A percentile compares a stretch with the other conserved stretches of the same genome.
Evolutionary conservation across 2,888 invertebrate genomes (phyloP).

Genomic region (Ceraclea dissimilis): DNA sequence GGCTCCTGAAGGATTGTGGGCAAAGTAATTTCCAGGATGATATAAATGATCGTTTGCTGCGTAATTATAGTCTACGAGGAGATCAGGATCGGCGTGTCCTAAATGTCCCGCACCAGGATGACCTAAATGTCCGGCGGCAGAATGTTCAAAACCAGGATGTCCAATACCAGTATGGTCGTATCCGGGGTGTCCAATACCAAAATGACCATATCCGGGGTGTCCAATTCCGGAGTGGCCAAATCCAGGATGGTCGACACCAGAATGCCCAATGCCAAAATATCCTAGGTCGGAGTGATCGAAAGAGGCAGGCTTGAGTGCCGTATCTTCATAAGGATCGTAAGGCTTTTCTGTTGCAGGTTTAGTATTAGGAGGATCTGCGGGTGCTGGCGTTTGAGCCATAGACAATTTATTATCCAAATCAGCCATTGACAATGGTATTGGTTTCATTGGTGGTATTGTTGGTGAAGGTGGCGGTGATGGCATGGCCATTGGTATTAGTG

Average conservation of each 20-base stretch:
- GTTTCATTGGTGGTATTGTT: neutral
- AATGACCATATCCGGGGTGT: too few species aligned
- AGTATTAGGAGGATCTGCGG: neutral
- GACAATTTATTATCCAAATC: neutral
- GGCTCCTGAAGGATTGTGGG: constrained; percentile 3
- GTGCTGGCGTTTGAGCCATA: neutral
- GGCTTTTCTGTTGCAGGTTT: neutral
- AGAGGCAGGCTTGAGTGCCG: too few species aligned
- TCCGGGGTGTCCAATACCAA: too few species aligned
- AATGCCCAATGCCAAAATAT: too few species aligned
- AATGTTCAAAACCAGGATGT: neutral
- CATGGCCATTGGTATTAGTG: neutral
- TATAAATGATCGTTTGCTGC: constrained; percentile 8
- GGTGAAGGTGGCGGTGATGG: neutral
- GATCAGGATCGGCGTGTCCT: neutral
- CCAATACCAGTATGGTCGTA: too few species aligned
- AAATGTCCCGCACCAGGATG: neutral
- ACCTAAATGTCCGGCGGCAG: neutral
- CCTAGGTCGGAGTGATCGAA: too few species aligned
- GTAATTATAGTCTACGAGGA: neutral
- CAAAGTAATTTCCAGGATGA: constrained; percentile 16
- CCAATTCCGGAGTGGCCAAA: too few species aligned
- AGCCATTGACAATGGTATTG: neutral
- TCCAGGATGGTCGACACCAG: too few species aligned
- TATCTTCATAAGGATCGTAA: neutral